Percentiles rank a stretch among this genome's conserved stretches.
phyloP scores from a whole-genome alignment of 2,113 vertebrate genomes.

The Semicossyphus pulcher region DNA sequence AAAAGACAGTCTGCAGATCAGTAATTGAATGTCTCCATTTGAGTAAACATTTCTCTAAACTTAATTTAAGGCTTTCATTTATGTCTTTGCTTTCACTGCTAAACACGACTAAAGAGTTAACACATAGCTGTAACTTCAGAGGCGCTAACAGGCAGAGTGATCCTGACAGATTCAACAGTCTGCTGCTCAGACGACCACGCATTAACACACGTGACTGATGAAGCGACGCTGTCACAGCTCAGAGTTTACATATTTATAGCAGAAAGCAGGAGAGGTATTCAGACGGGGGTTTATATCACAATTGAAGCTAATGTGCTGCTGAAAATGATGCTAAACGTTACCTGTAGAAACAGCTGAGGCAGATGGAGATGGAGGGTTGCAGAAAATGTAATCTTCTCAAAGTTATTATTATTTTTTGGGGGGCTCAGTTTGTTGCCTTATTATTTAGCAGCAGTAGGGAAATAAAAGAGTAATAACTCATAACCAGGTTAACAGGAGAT shows the following conservation, averaged over 20 bases:
- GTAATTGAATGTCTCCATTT: constrained; percentile 5
- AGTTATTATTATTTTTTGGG: too few relatives aligned
- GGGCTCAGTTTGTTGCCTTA: neutral
- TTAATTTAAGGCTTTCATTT: neutral
- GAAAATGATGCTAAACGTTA: too few relatives aligned
- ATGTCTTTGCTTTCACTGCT: constrained; percentile 3
- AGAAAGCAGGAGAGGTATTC: too few relatives aligned
- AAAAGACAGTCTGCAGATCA: neutral
- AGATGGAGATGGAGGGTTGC: neutral
- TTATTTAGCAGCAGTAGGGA: too few relatives aligned
- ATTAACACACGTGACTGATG: too few relatives aligned
- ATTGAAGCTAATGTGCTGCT: neutral
- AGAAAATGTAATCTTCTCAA: neutral
- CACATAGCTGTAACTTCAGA: neutral
- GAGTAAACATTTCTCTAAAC: neutral
- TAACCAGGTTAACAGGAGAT: too few relatives aligned
- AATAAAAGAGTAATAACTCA: too few relatives aligned
- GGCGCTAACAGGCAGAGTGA: neutral
- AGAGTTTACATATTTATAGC: too few relatives aligned
- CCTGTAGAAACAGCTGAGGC: neutral
- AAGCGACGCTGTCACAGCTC: too few relatives aligned
- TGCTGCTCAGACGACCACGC: too few relatives aligned
- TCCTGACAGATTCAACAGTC: neutral
- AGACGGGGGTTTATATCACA: too few relatives aligned
- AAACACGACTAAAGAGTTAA: neutral